Conservation (phyloP, 2,797 vertebrate genomes). For the Ctenopoma multispine region DNA sequence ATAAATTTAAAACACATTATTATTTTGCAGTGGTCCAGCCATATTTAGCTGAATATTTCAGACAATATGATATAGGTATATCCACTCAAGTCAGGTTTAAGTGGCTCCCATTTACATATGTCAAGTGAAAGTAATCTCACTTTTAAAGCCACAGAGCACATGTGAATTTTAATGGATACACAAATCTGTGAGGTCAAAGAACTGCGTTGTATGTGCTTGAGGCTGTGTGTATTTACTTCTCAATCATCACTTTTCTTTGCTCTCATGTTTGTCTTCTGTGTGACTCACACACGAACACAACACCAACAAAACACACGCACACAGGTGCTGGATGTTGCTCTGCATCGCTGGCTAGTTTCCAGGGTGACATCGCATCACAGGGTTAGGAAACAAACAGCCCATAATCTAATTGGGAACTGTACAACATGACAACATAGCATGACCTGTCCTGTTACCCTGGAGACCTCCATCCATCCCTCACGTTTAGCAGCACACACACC, state of each 20-base stretch:
- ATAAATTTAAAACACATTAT: slow-evolving; percentile 20
- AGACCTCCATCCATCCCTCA: slow-evolving; percentile 61
- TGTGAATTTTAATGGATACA: slow-evolving; percentile 40
- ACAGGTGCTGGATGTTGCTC: slow-evolving; percentile 44
- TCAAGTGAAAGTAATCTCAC: slow-evolving; percentile 37
- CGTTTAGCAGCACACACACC: slow-evolving; percentile 27
- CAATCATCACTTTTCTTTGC: slow-evolving; percentile 25
- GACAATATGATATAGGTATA: background rate
- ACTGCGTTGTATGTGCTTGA: slow-evolving; percentile 32
- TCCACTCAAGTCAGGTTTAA: slow-evolving; percentile 9
- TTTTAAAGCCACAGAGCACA: slow-evolving; percentile 25
- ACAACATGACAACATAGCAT: slow-evolving; percentile 60
- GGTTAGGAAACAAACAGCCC: slow-evolving; percentile 72
- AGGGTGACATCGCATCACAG: slow-evolving; percentile 64
- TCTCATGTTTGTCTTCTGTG: slow-evolving; percentile 15
- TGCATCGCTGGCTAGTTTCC: slow-evolving; percentile 71
- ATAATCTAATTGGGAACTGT: slow-evolving; percentile 71
- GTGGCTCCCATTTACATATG: slow-evolving; percentile 24
- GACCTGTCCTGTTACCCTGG: slow-evolving; percentile 69
- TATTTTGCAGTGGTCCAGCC: background rate
- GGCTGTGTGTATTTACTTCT: slow-evolving; percentile 19
- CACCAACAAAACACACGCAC: slow-evolving; percentile 31
- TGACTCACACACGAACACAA: slow-evolving; percentile 28
- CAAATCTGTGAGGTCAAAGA: slow-evolving; percentile 40
- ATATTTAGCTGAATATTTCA: slow-evolving; percentile 40